Evolutionary conservation across 2,888 invertebrate genomes (phyloP).

Genomic region (Erannis defoliaria): DNA sequence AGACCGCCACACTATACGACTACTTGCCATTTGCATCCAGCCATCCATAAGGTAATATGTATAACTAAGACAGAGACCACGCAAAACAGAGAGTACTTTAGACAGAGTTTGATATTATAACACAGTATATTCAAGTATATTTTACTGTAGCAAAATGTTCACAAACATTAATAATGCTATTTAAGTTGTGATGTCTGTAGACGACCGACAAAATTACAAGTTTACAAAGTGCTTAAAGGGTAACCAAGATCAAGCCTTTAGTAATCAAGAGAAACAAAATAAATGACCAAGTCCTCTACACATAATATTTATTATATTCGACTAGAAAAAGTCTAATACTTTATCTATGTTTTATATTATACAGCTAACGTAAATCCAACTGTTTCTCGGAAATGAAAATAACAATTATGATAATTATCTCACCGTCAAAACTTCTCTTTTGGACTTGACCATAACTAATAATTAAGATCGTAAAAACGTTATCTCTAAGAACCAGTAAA

Average conservation of each 20-base stretch:
- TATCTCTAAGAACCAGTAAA: slow-evolving; percentile 78
- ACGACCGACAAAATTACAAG: slow-evolving; percentile 47
- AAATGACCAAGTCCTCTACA: slow-evolving; percentile 16
- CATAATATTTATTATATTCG: slow-evolving; percentile 20
- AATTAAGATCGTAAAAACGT: slow-evolving; percentile 78
- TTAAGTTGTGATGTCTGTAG: slow-evolving; percentile 50
- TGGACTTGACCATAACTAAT: slow-evolving; percentile 71
- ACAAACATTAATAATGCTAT: slow-evolving; percentile 51
- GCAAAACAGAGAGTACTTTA: too few relatives aligned
- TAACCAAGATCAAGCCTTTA: slow-evolving; percentile 46
- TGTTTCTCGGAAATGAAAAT: slow-evolving; percentile 66
- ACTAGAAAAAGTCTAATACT: slow-evolving; percentile 38
- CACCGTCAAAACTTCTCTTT: slow-evolving; percentile 68
- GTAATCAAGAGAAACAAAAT: slow-evolving; percentile 44
- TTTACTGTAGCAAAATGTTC: slow-evolving; percentile 46
- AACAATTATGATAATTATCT: slow-evolving; percentile 81
- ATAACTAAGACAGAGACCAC: too few relatives aligned
- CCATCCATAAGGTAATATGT: too few relatives aligned
- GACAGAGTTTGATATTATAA: slow-evolving; percentile 43
- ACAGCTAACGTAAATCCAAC: slow-evolving; percentile 52
- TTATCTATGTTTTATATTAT: too few relatives aligned
- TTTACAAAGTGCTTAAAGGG: slow-evolving; percentile 52
- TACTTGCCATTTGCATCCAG: too few relatives aligned
- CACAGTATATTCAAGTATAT: slow-evolving; percentile 31
- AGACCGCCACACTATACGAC: too few relatives aligned